Conservation (phyloP, 2,888 invertebrate genomes). For the Aproaerema taeniolella region DNA sequence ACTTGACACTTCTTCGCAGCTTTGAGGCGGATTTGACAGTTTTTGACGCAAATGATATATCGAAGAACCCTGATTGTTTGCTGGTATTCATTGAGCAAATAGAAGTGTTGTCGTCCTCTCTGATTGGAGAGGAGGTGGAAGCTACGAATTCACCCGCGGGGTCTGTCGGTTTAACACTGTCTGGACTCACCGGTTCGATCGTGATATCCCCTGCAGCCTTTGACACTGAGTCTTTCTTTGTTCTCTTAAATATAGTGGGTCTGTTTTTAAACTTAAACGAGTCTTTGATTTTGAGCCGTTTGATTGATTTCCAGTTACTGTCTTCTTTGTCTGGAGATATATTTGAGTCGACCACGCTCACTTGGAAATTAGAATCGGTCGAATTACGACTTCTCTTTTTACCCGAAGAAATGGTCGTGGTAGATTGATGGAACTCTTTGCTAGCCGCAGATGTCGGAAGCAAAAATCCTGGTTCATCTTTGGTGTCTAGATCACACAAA, state of each 20-base stretch:
- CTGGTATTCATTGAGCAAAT: constrained; percentile 68
- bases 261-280: constrained; percentile 72
- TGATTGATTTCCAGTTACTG: constrained; percentile 71
- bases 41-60: constrained; percentile 70
- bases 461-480: constrained; percentile 55
- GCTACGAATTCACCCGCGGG: constrained; percentile 64
- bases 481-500: constrained; percentile 63
- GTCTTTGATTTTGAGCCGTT: constrained; percentile 70
- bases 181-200: constrained; percentile 61
- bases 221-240: constrained; percentile 59
- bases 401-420: constrained; percentile 66
- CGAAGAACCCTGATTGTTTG: constrained; percentile 70
- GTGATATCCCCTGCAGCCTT: constrained; percentile 61
- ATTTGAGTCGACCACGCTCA: constrained; percentile 55
- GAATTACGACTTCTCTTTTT: constrained; percentile 72
- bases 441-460: constrained; percentile 49
- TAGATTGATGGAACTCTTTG: constrained; percentile 62
- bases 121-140: constrained; percentile 66
- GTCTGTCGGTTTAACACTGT: constrained; percentile 60
- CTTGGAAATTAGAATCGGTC: constrained; percentile 67
- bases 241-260: constrained; percentile 66
- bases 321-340: constrained; percentile 68
- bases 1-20: constrained; percentile 66
- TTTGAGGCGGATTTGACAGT: constrained; percentile 69
- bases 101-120: constrained; percentile 66